These are phyloP conservation scores for Apocrypta bakeri DNA, from an alignment of 1,140 invertebrate genomes.

Conservation along the genomic window DNA sequence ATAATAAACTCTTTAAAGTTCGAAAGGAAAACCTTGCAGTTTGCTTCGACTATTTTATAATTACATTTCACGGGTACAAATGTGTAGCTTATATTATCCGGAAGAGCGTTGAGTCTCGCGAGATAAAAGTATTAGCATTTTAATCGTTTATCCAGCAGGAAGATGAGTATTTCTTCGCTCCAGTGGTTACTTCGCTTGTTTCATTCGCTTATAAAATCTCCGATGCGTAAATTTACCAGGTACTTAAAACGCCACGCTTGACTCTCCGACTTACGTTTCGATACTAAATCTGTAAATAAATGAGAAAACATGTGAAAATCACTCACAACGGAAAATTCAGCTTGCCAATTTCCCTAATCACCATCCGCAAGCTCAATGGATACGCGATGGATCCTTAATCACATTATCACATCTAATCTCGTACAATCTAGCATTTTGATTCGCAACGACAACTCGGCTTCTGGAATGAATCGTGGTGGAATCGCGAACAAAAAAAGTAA, in stretches of 20 bases:
- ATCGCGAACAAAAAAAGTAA: neutral
- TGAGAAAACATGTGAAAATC: too few relatives aligned
- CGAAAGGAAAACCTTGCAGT: neutral
- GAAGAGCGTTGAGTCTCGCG: neutral
- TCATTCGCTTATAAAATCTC: conserved; percentile 47
- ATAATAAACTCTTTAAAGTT: too few relatives aligned
- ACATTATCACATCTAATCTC: too few relatives aligned
- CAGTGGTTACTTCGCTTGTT: conserved; percentile 53
- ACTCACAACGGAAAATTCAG: too few relatives aligned
- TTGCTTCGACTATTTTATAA: neutral
- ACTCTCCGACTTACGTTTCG: neutral
- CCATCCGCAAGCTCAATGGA: too few relatives aligned
- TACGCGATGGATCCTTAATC: too few relatives aligned
- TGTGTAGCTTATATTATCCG: neutral
- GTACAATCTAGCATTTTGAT: neutral
- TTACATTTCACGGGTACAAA: neutral
- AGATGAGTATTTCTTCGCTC: conserved; percentile 56
- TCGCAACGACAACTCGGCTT: neutral
- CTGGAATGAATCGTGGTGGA: neutral
- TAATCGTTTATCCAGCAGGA: conserved; percentile 57
- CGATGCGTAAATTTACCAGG: conserved; percentile 21
- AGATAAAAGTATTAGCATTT: conserved; percentile 57
- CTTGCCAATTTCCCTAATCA: too few relatives aligned
- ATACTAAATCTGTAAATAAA: neutral
- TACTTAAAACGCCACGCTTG: neutral